Conservation (phyloP, 2,797 vertebrate genomes). For the Mormyrus proboscirostris region DNA sequence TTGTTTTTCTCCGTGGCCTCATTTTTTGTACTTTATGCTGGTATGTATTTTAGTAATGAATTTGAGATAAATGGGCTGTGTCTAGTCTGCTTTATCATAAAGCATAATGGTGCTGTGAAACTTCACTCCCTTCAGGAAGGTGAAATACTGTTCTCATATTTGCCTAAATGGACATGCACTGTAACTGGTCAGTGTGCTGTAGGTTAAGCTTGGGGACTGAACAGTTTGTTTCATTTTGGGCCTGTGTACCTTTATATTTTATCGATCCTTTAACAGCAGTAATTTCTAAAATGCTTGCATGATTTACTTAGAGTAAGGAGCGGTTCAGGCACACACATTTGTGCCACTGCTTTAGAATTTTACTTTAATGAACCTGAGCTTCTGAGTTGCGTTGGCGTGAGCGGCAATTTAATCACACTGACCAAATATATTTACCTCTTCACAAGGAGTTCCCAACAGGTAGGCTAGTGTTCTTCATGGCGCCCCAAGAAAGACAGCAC, state of each 20-base stretch:
- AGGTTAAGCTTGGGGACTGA: background rate
- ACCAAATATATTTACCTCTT: background rate
- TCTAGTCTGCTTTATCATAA: slow-evolving; percentile 1
- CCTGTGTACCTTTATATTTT: background rate
- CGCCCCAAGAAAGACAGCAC: background rate
- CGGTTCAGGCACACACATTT: background rate
- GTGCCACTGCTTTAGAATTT: background rate
- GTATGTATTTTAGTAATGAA: slow-evolving; percentile 12
- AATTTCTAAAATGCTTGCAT: slow-evolving; percentile 1
- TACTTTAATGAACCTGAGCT: background rate
- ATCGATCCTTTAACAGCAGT: background rate
- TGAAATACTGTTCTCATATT: background rate
- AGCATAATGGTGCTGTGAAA: background rate
- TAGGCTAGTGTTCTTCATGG: background rate
- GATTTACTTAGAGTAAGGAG: background rate
- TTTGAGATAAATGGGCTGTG: background rate
- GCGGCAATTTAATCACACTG: background rate
- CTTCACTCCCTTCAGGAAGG: background rate
- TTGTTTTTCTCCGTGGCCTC: background rate
- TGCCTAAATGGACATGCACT: background rate
- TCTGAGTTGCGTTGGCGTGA: background rate
- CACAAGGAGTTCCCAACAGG: background rate
- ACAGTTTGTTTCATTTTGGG: background rate
- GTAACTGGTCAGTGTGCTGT: background rate
- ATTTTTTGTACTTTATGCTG: background rate